phyloP scores from a whole-genome alignment of 2,888 invertebrate species.

The Aleiodes leptofemur region DNA sequence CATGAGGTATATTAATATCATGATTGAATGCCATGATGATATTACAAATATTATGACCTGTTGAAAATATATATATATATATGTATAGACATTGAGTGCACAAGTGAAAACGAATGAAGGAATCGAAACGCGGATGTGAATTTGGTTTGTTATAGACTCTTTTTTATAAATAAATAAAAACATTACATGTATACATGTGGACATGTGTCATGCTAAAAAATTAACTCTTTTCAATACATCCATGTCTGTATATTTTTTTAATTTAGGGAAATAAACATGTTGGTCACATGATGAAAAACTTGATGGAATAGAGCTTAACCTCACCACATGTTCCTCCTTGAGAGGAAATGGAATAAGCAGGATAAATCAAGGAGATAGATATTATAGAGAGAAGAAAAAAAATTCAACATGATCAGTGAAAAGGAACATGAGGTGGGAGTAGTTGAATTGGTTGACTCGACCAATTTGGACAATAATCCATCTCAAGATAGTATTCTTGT shows the following conservation, averaged over 20 bases:
- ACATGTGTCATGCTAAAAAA: too few species aligned
- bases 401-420: conserved; percentile 62
- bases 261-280: not conserved
- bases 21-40: too few species aligned
- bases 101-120: too few species aligned
- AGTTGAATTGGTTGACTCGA: not conserved
- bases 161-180: too few species aligned
- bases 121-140: not conserved
- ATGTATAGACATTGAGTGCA: too few species aligned
- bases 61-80: too few species aligned
- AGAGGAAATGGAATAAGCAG: conserved; percentile 72
- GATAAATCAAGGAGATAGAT: conserved; percentile 74
- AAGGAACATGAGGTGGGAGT: not conserved
- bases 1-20: too few species aligned
- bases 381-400: conserved; percentile 77
- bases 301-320: not conserved
- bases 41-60: too few species aligned
- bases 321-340: not conserved
- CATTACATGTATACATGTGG: too few species aligned
- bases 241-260: not conserved
- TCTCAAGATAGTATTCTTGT: not conserved
- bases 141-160: not conserved
- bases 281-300: not conserved
- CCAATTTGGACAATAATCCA: too few species aligned
- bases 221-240: not conserved